These are phyloP conservation scores for Drosophila lutescens DNA, from an alignment of 2,888 invertebrate genomes.

Conservation along the genomic window DNA sequence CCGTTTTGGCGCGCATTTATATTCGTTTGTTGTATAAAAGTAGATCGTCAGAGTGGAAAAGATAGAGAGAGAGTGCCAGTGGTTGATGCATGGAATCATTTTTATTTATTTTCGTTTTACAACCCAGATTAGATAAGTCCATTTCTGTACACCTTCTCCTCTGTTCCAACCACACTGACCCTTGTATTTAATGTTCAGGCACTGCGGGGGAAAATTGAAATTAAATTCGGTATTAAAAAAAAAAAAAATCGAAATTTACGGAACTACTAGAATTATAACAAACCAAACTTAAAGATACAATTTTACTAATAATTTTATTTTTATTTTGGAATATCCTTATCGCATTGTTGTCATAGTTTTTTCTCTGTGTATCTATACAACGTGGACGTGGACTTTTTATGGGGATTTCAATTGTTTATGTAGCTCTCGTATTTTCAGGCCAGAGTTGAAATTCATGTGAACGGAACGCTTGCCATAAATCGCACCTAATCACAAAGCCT, in stretches of 20 bases:
- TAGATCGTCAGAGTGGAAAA: slow-evolving; percentile 29
- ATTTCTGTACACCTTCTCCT: not conserved
- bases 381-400: slow-evolving; percentile 13
- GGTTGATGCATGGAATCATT: slow-evolving; percentile 22
- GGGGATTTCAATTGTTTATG: slow-evolving; percentile 52
- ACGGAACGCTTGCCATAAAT: slow-evolving; percentile 62
- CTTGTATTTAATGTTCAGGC: not conserved
- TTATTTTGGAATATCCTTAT: too few species aligned
- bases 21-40: slow-evolving; percentile 3
- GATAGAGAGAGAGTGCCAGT: slow-evolving; percentile 13
- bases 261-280: too few species aligned
- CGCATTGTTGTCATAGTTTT: not conserved
- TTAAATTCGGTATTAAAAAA: too few species aligned
- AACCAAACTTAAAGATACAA: too few species aligned
- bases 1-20: slow-evolving; percentile 43
- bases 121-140: slow-evolving; percentile 62
- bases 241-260: too few species aligned
- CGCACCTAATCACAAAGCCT: slow-evolving; percentile 48
- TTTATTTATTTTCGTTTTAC: slow-evolving; percentile 40
- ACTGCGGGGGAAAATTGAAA: not conserved
- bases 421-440: slow-evolving; percentile 43
- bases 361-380: not conserved
- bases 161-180: not conserved
- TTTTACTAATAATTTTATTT: too few species aligned
- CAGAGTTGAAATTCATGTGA: slow-evolving; percentile 58